Evolutionary conservation across 2,888 invertebrate genomes (phyloP).

Genomic region (Drosophila peninsularis): DNA sequence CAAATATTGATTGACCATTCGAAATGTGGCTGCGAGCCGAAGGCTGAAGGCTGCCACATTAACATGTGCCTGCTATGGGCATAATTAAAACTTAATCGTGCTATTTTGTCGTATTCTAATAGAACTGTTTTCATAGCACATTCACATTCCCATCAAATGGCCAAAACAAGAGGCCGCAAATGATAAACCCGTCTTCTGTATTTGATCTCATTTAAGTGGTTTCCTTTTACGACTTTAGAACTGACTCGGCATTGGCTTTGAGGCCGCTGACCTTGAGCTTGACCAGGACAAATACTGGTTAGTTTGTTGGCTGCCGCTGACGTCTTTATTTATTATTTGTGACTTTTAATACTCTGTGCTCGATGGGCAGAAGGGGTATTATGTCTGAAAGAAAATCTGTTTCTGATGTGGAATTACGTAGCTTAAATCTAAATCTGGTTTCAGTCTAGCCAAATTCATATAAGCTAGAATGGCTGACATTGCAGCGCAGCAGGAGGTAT

Average conservation of each 20-base stretch:
- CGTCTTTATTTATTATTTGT: conserved; percentile 17
- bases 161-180: conserved; percentile 31
- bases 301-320: conserved; percentile 17
- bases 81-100: conserved; percentile 44
- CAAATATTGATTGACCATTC: conserved; percentile 51
- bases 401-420: not conserved
- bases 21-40: conserved; percentile 18
- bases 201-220: conserved; percentile 49
- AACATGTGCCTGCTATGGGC: conserved; percentile 13
- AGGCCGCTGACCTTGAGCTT: conserved; percentile 39
- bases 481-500: conserved; percentile 4
- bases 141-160: conserved; percentile 26
- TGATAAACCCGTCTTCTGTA: conserved; percentile 49
- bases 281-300: conserved; percentile 38
- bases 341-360: not conserved
- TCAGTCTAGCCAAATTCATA: not conserved
- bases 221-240: conserved; percentile 51
- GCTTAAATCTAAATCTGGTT: not conserved
- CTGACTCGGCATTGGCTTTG: not conserved
- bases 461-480: not conserved
- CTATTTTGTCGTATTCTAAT: conserved; percentile 33
- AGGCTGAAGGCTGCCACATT: conserved; percentile 21
- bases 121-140: conserved; percentile 56
- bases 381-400: not conserved
- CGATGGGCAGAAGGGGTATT: not conserved